Evolutionary conservation across 2,797 vertebrate genomes (phyloP).

Genomic region (Spatula versicolor): DNA sequence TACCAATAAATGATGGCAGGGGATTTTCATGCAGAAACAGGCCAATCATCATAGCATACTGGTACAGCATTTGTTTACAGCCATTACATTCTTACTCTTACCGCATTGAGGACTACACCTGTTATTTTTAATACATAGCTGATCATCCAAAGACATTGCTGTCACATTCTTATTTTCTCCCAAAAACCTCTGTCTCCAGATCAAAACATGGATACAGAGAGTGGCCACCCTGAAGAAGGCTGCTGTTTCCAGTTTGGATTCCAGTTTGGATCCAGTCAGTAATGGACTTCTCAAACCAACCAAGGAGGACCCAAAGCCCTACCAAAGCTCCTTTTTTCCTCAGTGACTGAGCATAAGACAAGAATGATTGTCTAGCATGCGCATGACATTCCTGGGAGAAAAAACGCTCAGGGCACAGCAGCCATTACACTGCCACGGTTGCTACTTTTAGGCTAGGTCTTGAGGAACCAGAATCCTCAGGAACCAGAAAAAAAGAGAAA

Average conservation of each 20-base stretch:
- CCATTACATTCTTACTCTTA: slow-evolving; percentile 15
- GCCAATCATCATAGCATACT: not conserved
- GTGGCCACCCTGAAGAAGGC: not conserved
- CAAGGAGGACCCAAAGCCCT: not conserved
- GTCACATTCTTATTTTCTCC: not conserved
- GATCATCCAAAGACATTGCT: not conserved
- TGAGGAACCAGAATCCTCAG: not conserved
- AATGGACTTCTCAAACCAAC: not conserved
- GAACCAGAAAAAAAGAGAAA: not conserved
- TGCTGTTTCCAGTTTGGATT: not conserved
- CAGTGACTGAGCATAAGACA: not conserved
- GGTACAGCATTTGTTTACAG: not conserved
- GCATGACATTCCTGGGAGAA: not conserved
- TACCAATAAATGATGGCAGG: slow-evolving; percentile 28
- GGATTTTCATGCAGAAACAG: slow-evolving; percentile 9
- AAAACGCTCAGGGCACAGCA: not conserved
- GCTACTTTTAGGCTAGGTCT: too few relatives aligned
- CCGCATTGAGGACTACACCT: not conserved
- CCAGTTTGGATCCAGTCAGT: not conserved
- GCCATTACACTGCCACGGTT: not conserved
- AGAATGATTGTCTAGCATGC: not conserved
- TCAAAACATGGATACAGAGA: not conserved
- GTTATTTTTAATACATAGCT: slow-evolving; percentile 6
- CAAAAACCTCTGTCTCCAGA: not conserved
- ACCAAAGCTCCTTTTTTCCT: not conserved